Conservation (phyloP, 2,797 vertebrate genomes). For the Urophycis tenuis region DNA sequence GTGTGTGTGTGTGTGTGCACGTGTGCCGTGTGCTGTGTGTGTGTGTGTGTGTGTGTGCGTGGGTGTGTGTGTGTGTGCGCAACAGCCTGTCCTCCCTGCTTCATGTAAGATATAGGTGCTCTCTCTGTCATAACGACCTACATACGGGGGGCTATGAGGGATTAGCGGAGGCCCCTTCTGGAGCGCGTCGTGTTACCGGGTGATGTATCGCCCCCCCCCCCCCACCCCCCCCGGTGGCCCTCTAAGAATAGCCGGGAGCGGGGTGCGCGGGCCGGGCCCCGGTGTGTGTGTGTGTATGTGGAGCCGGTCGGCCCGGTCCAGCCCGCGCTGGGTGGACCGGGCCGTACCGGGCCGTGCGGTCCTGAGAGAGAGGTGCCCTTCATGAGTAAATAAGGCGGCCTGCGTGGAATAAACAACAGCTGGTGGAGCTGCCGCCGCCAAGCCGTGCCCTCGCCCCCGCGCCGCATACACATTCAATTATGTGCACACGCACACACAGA, state of each 20-base stretch:
- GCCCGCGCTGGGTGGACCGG: constrained; percentile 25
- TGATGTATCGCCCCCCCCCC: constrained; percentile 64
- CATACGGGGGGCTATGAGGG: constrained; percentile 48
- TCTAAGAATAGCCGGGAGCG: constrained; percentile 64
- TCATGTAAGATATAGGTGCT: constrained; percentile 17
- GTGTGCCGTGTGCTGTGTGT: constrained; percentile 14
- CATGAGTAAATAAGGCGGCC: constrained; percentile 84
- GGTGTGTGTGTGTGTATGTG: too few species aligned
- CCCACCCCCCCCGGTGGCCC: too few species aligned
- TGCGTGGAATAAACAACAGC: constrained; percentile 78
- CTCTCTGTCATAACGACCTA: constrained; percentile 51
- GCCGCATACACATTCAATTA: constrained; percentile 5
- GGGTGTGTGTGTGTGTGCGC: neutral
- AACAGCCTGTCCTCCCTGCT: constrained; percentile 13
- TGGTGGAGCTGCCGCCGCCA: constrained; percentile 64
- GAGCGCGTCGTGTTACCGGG: constrained; percentile 49
- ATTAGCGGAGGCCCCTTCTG: constrained; percentile 39
- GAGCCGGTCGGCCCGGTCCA: neutral
- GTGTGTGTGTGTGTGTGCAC: too few species aligned
- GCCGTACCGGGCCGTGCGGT: constrained; percentile 27
- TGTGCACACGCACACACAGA: constrained; percentile 11
- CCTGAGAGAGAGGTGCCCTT: constrained; percentile 58
- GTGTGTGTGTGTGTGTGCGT: neutral
- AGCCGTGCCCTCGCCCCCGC: neutral
- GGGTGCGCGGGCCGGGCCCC: constrained; percentile 26